A percentile compares a stretch with the other conserved stretches of the same genome.
phyloP scores from a whole-genome alignment of 2,797 vertebrate genomes.

The Agapornis canus region DNA sequence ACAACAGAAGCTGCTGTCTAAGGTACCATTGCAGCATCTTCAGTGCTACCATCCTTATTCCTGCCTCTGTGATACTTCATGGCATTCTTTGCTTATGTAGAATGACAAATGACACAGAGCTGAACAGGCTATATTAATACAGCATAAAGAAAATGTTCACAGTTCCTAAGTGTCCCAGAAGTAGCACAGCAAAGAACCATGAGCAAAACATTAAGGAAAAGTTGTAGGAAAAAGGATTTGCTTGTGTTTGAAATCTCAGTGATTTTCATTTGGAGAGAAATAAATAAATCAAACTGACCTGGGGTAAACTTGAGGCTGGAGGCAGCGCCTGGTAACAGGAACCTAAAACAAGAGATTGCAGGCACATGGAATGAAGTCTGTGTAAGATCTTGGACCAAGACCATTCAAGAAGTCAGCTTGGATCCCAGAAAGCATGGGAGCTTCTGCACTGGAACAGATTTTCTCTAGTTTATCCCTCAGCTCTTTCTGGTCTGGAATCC shows the following conservation, averaged over 20 bases:
- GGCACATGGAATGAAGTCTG: background rate
- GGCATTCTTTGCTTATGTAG: slow-evolving; percentile 53
- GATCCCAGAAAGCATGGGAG: background rate
- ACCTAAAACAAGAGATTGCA: background rate
- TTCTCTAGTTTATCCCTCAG: slow-evolving; percentile 21
- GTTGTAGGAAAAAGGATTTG: background rate
- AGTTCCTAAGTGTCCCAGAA: slow-evolving; percentile 49
- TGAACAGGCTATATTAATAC: slow-evolving; percentile 51
- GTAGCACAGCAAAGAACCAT: slow-evolving; percentile 22
- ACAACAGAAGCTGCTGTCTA: slow-evolving; percentile 76
- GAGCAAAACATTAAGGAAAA: background rate
- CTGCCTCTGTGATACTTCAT: slow-evolving; percentile 44
- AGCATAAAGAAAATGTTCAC: slow-evolving; percentile 25
- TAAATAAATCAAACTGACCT: background rate
- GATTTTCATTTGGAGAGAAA: background rate
- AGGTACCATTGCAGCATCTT: slow-evolving; percentile 67
- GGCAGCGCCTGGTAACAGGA: slow-evolving; percentile 11
- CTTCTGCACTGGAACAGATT: background rate
- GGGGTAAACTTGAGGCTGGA: background rate
- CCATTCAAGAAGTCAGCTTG: background rate
- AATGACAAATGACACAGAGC: slow-evolving; percentile 51
- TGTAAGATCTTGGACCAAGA: slow-evolving; percentile 5
- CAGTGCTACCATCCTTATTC: slow-evolving; percentile 52
- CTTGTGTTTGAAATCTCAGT: background rate
- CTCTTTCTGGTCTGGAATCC: slow-evolving; percentile 47